Evolutionary conservation across 2,888 invertebrate genomes (phyloP).

Genomic region (Anoncus sp.): DNA sequence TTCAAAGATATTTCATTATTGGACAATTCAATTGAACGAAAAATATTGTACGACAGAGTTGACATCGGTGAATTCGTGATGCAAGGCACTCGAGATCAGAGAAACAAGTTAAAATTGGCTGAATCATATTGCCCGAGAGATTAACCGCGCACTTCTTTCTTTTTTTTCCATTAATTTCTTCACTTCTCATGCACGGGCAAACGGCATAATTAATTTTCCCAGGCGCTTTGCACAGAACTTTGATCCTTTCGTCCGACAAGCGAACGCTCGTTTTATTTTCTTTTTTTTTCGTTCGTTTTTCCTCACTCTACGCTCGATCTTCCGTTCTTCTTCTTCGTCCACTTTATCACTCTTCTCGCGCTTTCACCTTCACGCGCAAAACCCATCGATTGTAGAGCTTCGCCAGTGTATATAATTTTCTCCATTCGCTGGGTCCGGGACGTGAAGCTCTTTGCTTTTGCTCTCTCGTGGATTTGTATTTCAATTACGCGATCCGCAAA

Average conservation of each 20-base stretch:
- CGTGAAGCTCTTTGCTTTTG: conserved; percentile 14
- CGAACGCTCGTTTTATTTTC: neutral
- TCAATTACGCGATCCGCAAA: conserved; percentile 49
- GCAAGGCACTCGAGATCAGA: neutral
- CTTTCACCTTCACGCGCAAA: neutral
- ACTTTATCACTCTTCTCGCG: neutral
- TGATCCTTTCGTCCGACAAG: neutral
- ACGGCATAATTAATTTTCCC: conserved; percentile 32
- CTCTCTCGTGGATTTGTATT: conserved; percentile 37
- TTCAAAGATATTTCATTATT: conserved; percentile 13
- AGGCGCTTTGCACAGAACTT: conserved; percentile 10
- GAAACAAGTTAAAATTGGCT: neutral
- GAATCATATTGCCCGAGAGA: conserved; percentile 20
- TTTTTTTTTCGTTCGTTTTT: neutral
- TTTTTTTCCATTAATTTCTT: conserved; percentile 28
- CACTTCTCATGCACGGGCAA: conserved; percentile 12
- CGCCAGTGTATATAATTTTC: conserved; percentile 26
- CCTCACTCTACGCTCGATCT: neutral
- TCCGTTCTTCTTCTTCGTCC: neutral
- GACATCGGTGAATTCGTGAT: neutral
- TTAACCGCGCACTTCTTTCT: conserved; percentile 23
- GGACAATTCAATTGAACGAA: conserved; percentile 5
- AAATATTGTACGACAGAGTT: neutral
- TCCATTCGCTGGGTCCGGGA: neutral
- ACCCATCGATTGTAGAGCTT: conserved; percentile 6